Evolutionary conservation across 2,113 vertebrate species (phyloP).

Genomic region (Calonectris borealis): DNA sequence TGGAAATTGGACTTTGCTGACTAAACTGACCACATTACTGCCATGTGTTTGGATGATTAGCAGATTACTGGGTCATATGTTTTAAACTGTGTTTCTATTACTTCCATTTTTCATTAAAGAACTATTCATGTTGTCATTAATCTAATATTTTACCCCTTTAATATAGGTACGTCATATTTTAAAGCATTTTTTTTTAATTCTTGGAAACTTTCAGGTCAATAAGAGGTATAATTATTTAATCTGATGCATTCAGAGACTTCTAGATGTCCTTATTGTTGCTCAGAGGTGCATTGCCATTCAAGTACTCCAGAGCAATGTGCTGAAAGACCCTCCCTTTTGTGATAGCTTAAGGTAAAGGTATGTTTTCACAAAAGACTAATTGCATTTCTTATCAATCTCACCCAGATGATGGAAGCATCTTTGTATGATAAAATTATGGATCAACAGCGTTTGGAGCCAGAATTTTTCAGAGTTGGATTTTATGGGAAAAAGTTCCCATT

Average conservation of each 20-base stretch:
- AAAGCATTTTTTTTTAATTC: background rate
- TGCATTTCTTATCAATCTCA: background rate
- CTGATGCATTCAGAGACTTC: background rate
- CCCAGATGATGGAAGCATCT: slow-evolving; percentile 95
- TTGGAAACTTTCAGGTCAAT: background rate
- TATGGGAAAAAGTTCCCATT: slow-evolving; percentile 99
- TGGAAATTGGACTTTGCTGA: background rate
- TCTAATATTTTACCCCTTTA: background rate
- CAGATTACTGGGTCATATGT: background rate
- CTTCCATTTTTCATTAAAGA: background rate
- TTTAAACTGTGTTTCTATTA: background rate
- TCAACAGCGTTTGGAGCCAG: slow-evolving; percentile 95
- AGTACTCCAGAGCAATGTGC: background rate
- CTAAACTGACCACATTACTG: background rate
- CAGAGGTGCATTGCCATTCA: background rate
- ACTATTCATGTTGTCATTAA: background rate
- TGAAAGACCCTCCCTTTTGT: background rate
- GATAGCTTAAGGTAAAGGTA: background rate
- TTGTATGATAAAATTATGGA: slow-evolving; percentile 99
- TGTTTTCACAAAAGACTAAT: background rate
- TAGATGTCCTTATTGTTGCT: background rate
- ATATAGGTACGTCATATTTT: background rate
- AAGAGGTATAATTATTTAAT: background rate
- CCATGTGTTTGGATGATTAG: background rate
- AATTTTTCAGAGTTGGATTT: slow-evolving; percentile 98